phyloP scores from a whole-genome alignment of 2,888 invertebrate species.

The Hemaris fuciformis region DNA sequence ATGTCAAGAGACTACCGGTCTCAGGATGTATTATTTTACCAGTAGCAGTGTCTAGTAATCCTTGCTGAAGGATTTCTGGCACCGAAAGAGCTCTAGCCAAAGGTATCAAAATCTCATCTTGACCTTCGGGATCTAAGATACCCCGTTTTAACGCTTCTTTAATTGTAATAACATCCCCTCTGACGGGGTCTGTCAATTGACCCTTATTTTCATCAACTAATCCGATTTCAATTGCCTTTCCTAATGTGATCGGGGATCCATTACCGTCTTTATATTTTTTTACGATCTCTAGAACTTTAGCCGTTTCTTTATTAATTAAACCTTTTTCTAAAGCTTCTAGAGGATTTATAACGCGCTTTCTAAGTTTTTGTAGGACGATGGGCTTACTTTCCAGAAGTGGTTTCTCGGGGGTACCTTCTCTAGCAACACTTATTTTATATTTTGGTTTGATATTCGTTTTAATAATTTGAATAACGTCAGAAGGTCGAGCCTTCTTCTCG shows the following conservation, averaged over 20 bases:
- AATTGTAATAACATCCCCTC: constrained; percentile 89
- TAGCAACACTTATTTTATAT: constrained; percentile 84
- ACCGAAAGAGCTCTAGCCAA: constrained; percentile 90
- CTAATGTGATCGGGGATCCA: constrained; percentile 85
- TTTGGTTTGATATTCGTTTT: constrained; percentile 84
- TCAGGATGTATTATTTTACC: constrained; percentile 93
- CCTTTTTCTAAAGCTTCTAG: constrained; percentile 89
- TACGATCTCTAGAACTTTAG: constrained; percentile 84
- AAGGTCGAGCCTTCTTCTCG: constrained; percentile 43
- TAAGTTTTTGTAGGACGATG: constrained; percentile 88
- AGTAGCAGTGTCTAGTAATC: constrained; percentile 87
- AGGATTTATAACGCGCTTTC: constrained; percentile 88
- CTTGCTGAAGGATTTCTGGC: constrained; percentile 92
- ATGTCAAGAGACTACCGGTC: constrained; percentile 88
- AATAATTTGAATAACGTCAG: constrained; percentile 81
- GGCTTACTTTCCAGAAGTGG: constrained; percentile 85
- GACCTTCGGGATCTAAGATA: constrained; percentile 88
- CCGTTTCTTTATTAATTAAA: constrained; percentile 89
- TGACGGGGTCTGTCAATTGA: constrained; percentile 90
- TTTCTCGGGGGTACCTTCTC: constrained; percentile 79
- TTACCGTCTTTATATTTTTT: constrained; percentile 80
- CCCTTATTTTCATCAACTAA: constrained; percentile 88
- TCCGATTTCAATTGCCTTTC: constrained; percentile 87
- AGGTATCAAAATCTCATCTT: constrained; percentile 89
- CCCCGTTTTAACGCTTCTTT: constrained; percentile 92